Percentiles rank a stretch among this genome's conserved stretches.
Conservation (phyloP, 2,888 invertebrate genomes). For the Stenurella melanura region DNA sequence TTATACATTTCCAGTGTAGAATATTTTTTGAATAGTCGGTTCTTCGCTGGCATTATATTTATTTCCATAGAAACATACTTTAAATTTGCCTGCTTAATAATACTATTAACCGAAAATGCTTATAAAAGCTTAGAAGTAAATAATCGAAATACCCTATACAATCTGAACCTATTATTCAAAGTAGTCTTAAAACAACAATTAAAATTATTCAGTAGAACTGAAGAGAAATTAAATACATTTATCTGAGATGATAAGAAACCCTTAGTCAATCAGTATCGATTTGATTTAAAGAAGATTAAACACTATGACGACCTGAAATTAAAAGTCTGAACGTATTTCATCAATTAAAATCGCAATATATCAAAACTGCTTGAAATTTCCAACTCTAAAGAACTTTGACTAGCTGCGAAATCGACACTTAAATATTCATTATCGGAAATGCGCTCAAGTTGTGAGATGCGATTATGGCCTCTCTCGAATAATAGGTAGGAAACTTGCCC, state of each 20-base stretch:
- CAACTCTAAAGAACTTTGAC: slow-evolving; percentile 16
- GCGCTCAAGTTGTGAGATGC: slow-evolving; percentile 25
- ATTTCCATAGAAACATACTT: too few relatives aligned
- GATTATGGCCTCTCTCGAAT: slow-evolving; percentile 35
- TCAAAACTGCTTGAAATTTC: slow-evolving; percentile 31
- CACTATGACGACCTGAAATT: neutral
- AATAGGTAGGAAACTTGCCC: slow-evolving; percentile 33
- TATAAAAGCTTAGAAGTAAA: too few relatives aligned
- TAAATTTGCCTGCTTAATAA: too few relatives aligned
- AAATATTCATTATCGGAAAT: slow-evolving; percentile 49
- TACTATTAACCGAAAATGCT: too few relatives aligned
- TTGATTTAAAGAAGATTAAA: neutral
- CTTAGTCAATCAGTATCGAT: neutral
- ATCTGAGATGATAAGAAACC: neutral
- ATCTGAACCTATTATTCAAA: too few relatives aligned
- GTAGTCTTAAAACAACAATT: too few relatives aligned
- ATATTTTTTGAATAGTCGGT: too few relatives aligned
- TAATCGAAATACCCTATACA: too few relatives aligned
- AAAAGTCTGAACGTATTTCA: neutral
- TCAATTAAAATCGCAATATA: slow-evolving; percentile 11
- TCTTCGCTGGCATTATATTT: too few relatives aligned
- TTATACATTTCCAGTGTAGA: too few relatives aligned
- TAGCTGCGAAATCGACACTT: slow-evolving; percentile 39
- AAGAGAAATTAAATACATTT: too few relatives aligned
- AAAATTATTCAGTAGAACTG: too few relatives aligned